These are phyloP conservation scores for Echinops telfairi DNA, from an alignment of 2,113 vertebrate species.

Conservation along the genomic window DNA sequence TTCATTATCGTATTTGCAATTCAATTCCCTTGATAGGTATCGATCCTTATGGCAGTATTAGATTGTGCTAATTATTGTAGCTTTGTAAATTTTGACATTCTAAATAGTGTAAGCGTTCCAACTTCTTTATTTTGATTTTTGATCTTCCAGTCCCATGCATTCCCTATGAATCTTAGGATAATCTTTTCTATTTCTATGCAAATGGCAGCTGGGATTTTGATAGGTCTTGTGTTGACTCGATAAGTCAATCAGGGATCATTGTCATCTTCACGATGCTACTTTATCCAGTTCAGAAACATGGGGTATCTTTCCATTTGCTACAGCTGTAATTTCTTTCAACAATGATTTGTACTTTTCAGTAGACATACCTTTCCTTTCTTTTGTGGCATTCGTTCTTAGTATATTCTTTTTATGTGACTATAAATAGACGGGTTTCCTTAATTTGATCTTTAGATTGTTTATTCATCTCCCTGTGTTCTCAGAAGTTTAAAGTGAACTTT, in stretches of 20 bases:
- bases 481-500: slow-evolving; percentile 16
- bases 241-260: not conserved
- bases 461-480: not conserved
- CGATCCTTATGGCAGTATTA: not conserved
- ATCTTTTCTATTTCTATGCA: too few species aligned
- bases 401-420: not conserved
- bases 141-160: not conserved
- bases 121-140: not conserved
- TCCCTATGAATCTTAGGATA: not conserved
- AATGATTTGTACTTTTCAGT: not conserved
- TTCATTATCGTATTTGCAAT: not conserved
- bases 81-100: not conserved
- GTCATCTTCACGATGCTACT: not conserved
- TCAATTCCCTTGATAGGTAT: not conserved
- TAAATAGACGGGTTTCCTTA: not conserved
- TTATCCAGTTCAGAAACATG: not conserved
- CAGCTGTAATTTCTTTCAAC: not conserved
- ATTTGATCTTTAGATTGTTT: not conserved
- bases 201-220: too few species aligned
- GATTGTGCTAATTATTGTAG: not conserved
- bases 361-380: not conserved
- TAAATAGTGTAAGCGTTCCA: not conserved
- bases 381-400: not conserved
- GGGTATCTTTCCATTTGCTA: not conserved
- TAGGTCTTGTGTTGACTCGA: too few species aligned